Percentiles rank a stretch among this genome's conserved stretches.
Conservation (phyloP, 2,113 vertebrate species). For the Thryonomys swinderianus region DNA sequence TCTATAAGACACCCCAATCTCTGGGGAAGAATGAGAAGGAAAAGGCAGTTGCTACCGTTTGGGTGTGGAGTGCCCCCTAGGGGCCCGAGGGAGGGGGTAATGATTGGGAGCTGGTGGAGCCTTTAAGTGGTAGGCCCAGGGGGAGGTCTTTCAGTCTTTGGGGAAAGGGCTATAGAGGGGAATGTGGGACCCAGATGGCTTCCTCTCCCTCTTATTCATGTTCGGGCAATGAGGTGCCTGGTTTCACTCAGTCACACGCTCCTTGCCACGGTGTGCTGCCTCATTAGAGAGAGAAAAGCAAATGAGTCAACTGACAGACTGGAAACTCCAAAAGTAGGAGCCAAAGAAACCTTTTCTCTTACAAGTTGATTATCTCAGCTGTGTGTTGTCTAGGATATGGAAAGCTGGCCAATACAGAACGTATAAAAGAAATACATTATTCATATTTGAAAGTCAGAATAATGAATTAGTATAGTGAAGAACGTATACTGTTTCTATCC, state of each 20-base stretch:
- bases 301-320: neutral
- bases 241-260: neutral
- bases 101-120: neutral
- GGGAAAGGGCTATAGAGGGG: too few species aligned
- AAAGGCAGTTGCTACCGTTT: neutral
- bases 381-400: neutral
- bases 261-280: neutral
- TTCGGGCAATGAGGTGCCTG: neutral
- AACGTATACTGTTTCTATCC: slow-evolving; percentile 29
- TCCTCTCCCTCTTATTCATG: neutral
- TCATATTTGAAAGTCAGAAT: slow-evolving; percentile 46
- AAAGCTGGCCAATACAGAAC: neutral
- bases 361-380: neutral
- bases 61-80: neutral
- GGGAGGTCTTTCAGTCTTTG: neutral
- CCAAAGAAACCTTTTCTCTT: neutral
- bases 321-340: neutral
- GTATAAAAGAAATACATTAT: neutral
- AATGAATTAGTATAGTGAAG: neutral
- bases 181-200: neutral
- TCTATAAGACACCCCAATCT: neutral
- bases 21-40: neutral
- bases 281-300: neutral
- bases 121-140: too few species aligned
- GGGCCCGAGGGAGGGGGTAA: too few species aligned